Percentiles rank a stretch among this genome's conserved stretches.
phyloP scores from a whole-genome alignment of 2,113 vertebrate genomes.

The Rattus rattus region DNA sequence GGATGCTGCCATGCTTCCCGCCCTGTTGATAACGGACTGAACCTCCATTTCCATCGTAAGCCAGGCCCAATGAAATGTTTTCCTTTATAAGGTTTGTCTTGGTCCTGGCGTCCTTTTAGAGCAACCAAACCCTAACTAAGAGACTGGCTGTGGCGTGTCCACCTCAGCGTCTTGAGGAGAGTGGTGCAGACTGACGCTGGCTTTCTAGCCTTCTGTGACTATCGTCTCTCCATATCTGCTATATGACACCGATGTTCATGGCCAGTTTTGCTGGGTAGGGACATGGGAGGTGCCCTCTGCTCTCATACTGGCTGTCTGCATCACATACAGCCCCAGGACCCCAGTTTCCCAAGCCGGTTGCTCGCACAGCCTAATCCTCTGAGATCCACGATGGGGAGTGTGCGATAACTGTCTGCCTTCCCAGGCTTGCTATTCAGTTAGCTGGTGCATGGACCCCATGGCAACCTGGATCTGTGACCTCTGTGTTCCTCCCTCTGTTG shows the following conservation, averaged over 20 bases:
- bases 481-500: constrained; percentile 61
- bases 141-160: not conserved
- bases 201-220: constrained; percentile 81
- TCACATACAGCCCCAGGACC: not conserved
- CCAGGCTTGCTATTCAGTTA: constrained; percentile 57
- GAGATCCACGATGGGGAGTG: not conserved
- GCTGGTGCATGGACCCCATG: constrained; percentile 12
- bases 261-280: constrained; percentile 81
- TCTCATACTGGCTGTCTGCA: not conserved
- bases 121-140: too few species aligned
- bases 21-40: too few species aligned
- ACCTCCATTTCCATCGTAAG: too few species aligned
- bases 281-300: constrained; percentile 65
- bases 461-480: constrained; percentile 57
- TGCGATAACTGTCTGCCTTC: not conserved
- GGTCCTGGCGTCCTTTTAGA: too few species aligned
- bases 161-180: constrained; percentile 76
- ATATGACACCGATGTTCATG: constrained; percentile 57
- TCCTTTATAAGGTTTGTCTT: too few species aligned
- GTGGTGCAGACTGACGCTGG: constrained; percentile 81
- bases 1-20: too few species aligned
- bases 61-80: too few species aligned
- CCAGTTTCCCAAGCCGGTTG: not conserved
- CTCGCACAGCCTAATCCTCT: not conserved
- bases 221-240: constrained; percentile 78